Percentiles rank a stretch among this genome's conserved stretches.
These are phyloP conservation scores for Paragorgia papillata DNA, from an alignment of 92 coral and sea anemone genomes.

Conservation along the genomic window DNA sequence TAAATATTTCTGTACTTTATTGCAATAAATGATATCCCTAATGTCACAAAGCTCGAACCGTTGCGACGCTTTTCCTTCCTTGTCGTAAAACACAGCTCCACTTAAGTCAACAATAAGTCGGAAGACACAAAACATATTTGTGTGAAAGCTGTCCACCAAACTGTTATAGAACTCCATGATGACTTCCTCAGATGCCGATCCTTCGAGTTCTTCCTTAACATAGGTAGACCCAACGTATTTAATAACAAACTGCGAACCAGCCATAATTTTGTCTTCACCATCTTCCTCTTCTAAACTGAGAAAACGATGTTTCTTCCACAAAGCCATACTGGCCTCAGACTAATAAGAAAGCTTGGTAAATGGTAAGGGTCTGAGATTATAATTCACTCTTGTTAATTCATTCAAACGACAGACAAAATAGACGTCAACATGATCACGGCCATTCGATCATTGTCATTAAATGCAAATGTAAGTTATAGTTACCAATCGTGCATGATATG, in stretches of 20 bases:
- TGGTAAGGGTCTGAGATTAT: no score
- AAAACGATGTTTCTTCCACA: slow-evolving; percentile 37
- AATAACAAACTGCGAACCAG: slow-evolving; percentile 21
- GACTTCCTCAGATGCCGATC: background rate
- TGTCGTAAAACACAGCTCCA: slow-evolving; percentile 23
- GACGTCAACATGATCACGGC: no score
- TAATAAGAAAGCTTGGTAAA: no score
- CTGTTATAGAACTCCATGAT: background rate
- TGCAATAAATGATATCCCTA: slow-evolving; percentile 27
- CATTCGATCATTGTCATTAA: no score
- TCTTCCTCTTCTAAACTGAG: slow-evolving; percentile 11
- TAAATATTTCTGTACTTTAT: slow-evolving; percentile 2
- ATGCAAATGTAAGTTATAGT: no score
- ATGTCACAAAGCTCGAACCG: background rate
- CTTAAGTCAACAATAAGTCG: slow-evolving; percentile 18
- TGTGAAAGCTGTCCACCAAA: background rate
- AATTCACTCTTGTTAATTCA: no score
- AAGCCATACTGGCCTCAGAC: no score
- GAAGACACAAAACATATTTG: background rate
- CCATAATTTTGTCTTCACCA: slow-evolving; percentile 2
- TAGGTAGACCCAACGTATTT: slow-evolving; percentile 19
- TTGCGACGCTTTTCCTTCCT: slow-evolving; percentile 5
- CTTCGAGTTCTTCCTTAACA: background rate
- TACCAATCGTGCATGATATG: no score
- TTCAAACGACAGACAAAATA: no score